Evolutionary conservation across 1,140 invertebrate species (phyloP).

Genomic region (Sipha flava): DNA sequence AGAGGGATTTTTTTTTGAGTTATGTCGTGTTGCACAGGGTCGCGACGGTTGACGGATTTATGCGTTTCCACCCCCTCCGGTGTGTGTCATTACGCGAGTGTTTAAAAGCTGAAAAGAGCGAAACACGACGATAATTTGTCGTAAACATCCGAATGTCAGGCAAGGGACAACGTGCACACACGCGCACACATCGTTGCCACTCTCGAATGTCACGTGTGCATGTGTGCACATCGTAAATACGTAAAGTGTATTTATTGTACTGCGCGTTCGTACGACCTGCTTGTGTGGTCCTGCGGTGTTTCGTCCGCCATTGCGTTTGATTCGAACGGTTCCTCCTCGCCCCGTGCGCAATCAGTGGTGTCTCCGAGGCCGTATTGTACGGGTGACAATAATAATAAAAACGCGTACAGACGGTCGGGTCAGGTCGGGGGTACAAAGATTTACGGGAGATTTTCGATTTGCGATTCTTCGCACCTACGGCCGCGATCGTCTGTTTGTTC

Average conservation of each 20-base stretch:
- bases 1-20: no score
- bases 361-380: no score
- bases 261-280: not conserved
- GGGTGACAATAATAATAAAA: no score
- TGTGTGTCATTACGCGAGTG: not conserved
- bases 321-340: not conserved
- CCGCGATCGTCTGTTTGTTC: no score
- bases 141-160: not conserved
- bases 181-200: no score
- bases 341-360: not conserved
- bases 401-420: no score
- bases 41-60: conserved; percentile 5
- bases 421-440: no score
- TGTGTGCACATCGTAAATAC: no score
- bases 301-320: conserved; percentile 8
- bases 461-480: no score
- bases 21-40: no score
- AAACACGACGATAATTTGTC: not conserved
- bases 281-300: conserved; percentile 1
- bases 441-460: no score
- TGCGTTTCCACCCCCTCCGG: not conserved
- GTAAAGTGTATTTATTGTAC: no score
- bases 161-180: not conserved
- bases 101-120: not conserved
- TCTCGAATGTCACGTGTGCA: not conserved